Conservation (phyloP, 2,113 vertebrate species). For the Cranoglanis bouderius region DNA sequence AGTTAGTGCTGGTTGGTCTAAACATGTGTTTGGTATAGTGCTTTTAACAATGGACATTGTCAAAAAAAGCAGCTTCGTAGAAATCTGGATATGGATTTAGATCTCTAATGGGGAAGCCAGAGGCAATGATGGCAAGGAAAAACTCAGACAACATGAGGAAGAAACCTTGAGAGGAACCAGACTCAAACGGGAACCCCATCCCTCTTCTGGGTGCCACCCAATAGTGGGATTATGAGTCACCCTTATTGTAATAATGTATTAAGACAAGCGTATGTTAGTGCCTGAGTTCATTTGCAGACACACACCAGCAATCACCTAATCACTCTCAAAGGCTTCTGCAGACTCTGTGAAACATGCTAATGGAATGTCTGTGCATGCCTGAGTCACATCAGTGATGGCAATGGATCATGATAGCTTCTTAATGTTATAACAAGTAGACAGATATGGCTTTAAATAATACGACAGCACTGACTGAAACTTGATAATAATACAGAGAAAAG, state of each 20-base stretch:
- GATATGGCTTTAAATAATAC: not conserved
- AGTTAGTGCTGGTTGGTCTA: not conserved
- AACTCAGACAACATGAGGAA: not conserved
- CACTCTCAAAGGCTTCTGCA: constrained; percentile 27
- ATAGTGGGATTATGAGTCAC: not conserved
- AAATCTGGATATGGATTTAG: not conserved
- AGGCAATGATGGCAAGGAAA: not conserved
- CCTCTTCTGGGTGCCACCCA: not conserved
- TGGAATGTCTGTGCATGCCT: constrained; percentile 16
- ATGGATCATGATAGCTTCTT: constrained; percentile 15
- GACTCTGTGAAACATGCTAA: constrained; percentile 18
- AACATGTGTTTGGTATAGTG: not conserved
- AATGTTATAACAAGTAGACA: constrained; percentile 29
- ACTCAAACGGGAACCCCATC: not conserved
- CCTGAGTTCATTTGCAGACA: constrained; percentile 28
- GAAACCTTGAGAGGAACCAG: not conserved
- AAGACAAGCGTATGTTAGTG: constrained; percentile 1
- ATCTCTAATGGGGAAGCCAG: too few species aligned
- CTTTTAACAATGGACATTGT: not conserved
- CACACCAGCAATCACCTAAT: constrained; percentile 45
- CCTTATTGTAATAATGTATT: constrained; percentile 56
- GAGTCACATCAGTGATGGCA: constrained; percentile 18
- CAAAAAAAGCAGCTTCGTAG: not conserved
- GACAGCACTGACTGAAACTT: not conserved
- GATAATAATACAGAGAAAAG: not conserved